Conservation (phyloP, 2,888 invertebrate species). For the Rhagonycha fulva region DNA sequence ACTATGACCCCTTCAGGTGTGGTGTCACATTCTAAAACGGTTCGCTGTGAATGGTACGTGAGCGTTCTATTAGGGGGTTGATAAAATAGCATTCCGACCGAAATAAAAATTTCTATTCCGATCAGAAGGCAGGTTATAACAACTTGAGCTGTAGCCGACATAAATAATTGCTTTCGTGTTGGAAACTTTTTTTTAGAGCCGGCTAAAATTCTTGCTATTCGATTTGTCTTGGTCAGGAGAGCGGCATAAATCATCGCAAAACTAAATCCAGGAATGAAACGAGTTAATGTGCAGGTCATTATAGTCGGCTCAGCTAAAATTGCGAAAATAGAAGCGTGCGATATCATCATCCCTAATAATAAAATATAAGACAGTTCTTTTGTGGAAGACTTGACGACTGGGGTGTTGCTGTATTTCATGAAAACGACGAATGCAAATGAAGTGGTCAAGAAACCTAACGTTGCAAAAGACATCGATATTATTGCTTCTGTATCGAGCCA, state of each 20-base stretch:
- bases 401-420: slow-evolving; percentile 71
- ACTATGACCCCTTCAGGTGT: slow-evolving; percentile 62
- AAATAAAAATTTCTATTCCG: slow-evolving; percentile 68
- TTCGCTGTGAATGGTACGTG: slow-evolving; percentile 58
- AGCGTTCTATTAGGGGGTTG: slow-evolving; percentile 64
- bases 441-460: slow-evolving; percentile 67
- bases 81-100: slow-evolving; percentile 62
- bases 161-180: slow-evolving; percentile 68
- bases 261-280: slow-evolving; percentile 60
- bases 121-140: slow-evolving; percentile 68
- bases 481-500: slow-evolving; percentile 68
- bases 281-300: slow-evolving; percentile 61
- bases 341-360: slow-evolving; percentile 63
- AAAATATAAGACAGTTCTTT: slow-evolving; percentile 73
- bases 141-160: slow-evolving; percentile 63
- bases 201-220: slow-evolving; percentile 75
- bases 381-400: slow-evolving; percentile 74
- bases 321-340: slow-evolving; percentile 66
- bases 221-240: slow-evolving; percentile 75
- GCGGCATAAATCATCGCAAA: slow-evolving; percentile 77
- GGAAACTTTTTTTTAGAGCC: slow-evolving; percentile 74
- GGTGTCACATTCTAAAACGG: slow-evolving; percentile 67
- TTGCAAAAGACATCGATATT: slow-evolving; percentile 63
- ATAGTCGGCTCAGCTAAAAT: slow-evolving; percentile 66
- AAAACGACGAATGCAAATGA: slow-evolving; percentile 65